Conservation (phyloP, 2,797 vertebrate species). For the Acanthurus lineatus region DNA sequence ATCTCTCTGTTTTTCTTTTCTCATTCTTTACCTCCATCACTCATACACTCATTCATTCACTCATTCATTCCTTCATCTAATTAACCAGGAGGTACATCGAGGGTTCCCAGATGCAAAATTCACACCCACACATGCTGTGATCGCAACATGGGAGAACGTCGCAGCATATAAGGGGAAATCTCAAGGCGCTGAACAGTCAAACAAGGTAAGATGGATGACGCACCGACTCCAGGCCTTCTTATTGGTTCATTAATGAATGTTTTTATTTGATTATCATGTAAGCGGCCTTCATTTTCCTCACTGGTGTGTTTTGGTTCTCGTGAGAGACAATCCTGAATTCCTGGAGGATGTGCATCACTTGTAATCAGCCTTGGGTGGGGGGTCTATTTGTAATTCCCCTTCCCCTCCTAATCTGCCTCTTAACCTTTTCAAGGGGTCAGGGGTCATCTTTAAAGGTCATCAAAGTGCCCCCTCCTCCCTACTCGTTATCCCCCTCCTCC, state of each 20-base stretch:
- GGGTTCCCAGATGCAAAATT: conserved; percentile 89
- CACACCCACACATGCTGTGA: conserved; percentile 86
- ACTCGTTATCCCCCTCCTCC: conserved; percentile 61
- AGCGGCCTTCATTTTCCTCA: not conserved
- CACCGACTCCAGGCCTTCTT: not conserved
- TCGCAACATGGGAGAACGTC: conserved; percentile 95
- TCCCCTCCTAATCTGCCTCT: conserved; percentile 75
- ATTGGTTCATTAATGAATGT: not conserved
- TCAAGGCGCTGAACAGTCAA: conserved; percentile 71
- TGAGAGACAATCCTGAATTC: conserved; percentile 58
- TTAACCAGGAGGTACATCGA: conserved; percentile 83
- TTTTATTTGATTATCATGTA: not conserved
- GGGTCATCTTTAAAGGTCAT: conserved; percentile 77
- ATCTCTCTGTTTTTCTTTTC: not conserved
- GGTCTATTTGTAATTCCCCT: conserved; percentile 67
- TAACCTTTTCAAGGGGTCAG: conserved; percentile 71
- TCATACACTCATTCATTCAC: conserved; percentile 28
- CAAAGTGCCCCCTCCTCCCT: conserved; percentile 48
- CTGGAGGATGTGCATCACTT: conserved; percentile 61
- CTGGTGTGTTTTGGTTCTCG: conserved; percentile 15
- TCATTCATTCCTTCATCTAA: conserved; percentile 58
- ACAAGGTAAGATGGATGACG: conserved; percentile 81
- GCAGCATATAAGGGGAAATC: conserved; percentile 89
- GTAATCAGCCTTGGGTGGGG: conserved; percentile 60
- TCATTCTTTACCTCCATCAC: not conserved